phyloP scores from a whole-genome alignment of 2,113 vertebrate species.

The Myotis yumanensis region DNA sequence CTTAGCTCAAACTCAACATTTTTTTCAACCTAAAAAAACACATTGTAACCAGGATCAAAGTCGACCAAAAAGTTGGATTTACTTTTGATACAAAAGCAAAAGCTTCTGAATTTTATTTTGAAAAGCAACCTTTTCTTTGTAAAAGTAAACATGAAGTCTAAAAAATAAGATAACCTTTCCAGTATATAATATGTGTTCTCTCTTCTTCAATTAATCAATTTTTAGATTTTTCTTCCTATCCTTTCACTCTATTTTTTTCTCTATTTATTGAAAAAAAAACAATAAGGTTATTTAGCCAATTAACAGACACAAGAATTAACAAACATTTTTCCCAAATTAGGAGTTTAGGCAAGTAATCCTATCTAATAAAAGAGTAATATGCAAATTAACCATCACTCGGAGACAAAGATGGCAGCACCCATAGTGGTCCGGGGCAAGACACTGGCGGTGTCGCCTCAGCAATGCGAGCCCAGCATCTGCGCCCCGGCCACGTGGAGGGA shows the following conservation, averaged over 20 bases:
- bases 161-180: slow-evolving; percentile 25
- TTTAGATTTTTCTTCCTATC: slow-evolving; percentile 31
- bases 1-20: neutral
- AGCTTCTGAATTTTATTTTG: neutral
- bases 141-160: slow-evolving; percentile 22
- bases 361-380: too few species aligned
- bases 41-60: neutral
- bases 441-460: too few species aligned
- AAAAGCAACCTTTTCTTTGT: neutral
- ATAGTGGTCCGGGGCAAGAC: too few species aligned
- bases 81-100: slow-evolving; percentile 28
- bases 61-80: neutral
- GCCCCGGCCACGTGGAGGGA: too few species aligned
- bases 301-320: neutral
- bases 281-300: neutral
- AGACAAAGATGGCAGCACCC: too few species aligned
- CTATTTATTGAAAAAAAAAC: neutral
- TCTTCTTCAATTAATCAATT: neutral
- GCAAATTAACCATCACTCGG: too few species aligned
- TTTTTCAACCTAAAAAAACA: neutral
- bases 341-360: neutral
- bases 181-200: neutral
- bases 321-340: neutral
- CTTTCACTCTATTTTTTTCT: slow-evolving; percentile 1
- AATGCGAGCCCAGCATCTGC: too few species aligned